Percentiles rank a stretch among this genome's conserved stretches.
Conservation (phyloP, 2,797 vertebrate species). For the Antennarius maculatus region DNA sequence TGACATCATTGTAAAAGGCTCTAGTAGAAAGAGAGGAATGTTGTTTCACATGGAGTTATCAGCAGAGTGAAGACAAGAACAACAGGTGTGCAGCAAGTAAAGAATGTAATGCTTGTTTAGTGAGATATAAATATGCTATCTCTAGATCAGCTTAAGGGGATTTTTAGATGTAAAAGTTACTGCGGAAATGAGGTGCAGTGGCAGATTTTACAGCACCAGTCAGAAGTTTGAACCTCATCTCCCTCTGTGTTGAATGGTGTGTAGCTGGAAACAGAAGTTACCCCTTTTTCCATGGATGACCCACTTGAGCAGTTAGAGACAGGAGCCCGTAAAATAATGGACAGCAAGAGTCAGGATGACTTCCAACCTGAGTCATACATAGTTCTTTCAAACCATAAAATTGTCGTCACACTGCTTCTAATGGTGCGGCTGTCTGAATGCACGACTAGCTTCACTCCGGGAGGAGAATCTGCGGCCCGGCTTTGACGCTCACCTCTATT, state of each 20-base stretch:
- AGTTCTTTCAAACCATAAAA: conserved; percentile 45
- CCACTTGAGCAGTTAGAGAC: conserved; percentile 1
- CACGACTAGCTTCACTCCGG: conserved; percentile 22
- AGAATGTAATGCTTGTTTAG: neutral
- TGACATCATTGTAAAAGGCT: conserved; percentile 17
- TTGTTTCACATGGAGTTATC: conserved; percentile 28
- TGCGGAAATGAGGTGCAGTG: neutral
- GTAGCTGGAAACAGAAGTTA: neutral
- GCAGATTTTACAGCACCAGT: neutral
- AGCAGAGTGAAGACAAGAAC: conserved; percentile 23
- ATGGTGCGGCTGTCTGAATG: conserved; percentile 30
- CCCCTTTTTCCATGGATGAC: conserved; percentile 4
- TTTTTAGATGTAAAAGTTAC: neutral
- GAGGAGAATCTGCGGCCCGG: conserved; percentile 15
- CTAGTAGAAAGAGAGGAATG: conserved; percentile 16
- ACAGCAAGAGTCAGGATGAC: conserved; percentile 8
- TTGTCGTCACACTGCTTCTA: conserved; percentile 29
- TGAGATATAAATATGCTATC: neutral
- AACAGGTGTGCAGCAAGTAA: conserved; percentile 6
- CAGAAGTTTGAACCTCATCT: too few species aligned
- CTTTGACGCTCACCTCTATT: conserved; percentile 47
- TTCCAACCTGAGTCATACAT: conserved; percentile 26
- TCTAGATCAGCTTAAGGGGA: neutral
- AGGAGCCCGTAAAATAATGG: conserved; percentile 19
- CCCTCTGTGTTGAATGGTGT: neutral